These are phyloP conservation scores for Ryuthela nishihirai DNA, from an alignment of 2,888 invertebrate genomes.

Conservation along the genomic window DNA sequence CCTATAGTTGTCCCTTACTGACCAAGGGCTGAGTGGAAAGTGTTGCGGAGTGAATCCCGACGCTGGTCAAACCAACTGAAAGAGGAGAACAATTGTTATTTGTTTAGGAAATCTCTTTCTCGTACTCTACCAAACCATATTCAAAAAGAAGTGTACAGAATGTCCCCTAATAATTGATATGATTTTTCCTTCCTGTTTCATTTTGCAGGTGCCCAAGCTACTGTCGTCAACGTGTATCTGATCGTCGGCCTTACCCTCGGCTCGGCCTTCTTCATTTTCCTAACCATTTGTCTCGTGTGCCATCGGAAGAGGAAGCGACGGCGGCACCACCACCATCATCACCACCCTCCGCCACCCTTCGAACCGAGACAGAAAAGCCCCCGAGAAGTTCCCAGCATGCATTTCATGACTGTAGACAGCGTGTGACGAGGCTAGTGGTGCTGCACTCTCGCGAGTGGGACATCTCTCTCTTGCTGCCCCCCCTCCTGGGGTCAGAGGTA, in stretches of 20 bases:
- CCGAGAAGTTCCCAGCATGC: slow-evolving; percentile 21
- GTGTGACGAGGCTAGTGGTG: slow-evolving; percentile 32
- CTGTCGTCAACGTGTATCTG: slow-evolving; percentile 58
- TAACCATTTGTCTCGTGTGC: slow-evolving; percentile 57
- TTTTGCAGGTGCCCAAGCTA: slow-evolving; percentile 16
- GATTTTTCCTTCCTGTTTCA: too few species aligned
- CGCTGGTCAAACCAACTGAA: too few species aligned
- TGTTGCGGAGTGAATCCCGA: too few species aligned
- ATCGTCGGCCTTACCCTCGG: slow-evolving; percentile 55
- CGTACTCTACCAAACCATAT: too few species aligned
- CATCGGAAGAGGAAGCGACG: slow-evolving; percentile 50
- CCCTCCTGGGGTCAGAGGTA: too few species aligned
- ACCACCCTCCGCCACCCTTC: slow-evolving; percentile 15
- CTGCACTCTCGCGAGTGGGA: neutral
- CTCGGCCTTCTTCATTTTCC: slow-evolving; percentile 54
- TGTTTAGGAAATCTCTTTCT: too few species aligned
- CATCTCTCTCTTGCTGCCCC: too few species aligned
- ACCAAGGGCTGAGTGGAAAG: too few species aligned
- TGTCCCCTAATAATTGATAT: too few species aligned
- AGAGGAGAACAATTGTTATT: too few species aligned
- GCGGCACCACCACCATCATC: slow-evolving; percentile 19
- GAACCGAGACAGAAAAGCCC: slow-evolving; percentile 23
- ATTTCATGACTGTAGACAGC: slow-evolving; percentile 35
- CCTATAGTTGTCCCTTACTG: too few species aligned
- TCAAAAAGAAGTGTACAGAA: too few species aligned